Conservation (phyloP, 2,113 vertebrate genomes). For the Chionomys nivalis region DNA sequence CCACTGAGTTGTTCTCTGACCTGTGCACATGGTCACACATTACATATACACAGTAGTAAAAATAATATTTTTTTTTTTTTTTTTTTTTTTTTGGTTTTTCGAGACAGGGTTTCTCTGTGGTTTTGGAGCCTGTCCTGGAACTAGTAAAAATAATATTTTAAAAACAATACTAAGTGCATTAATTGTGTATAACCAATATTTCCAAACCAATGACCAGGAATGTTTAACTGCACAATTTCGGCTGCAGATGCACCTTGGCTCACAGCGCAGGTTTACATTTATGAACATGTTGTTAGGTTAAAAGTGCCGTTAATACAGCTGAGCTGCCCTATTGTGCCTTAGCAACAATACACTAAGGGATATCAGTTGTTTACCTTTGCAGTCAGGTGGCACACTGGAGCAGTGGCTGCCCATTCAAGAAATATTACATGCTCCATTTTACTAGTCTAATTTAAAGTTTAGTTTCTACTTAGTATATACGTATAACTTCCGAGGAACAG, state of each 20-base stretch:
- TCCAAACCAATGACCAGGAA: neutral
- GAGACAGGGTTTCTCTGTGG: no score
- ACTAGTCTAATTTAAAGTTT: neutral
- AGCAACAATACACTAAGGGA: neutral
- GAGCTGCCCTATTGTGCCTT: neutral
- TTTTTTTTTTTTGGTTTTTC: no score
- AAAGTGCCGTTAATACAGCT: neutral
- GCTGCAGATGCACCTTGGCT: neutral
- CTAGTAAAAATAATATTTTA: neutral
- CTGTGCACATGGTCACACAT: neutral
- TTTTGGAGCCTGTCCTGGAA: no score
- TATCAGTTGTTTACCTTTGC: neutral
- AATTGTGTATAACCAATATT: neutral
- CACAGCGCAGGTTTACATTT: neutral
- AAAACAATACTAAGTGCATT: neutral
- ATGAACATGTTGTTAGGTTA: neutral
- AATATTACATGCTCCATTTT: neutral
- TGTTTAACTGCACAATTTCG: constrained; percentile 41
- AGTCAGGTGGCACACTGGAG: neutral
- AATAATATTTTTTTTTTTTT: no score
- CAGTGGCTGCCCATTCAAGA: neutral
- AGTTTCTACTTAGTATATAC: neutral
- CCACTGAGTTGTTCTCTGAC: neutral
- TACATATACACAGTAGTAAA: neutral
- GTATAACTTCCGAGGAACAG: neutral